These are phyloP conservation scores for Caradrina clavipalpis DNA, from an alignment of 2,888 invertebrate genomes.

Conservation along the genomic window DNA sequence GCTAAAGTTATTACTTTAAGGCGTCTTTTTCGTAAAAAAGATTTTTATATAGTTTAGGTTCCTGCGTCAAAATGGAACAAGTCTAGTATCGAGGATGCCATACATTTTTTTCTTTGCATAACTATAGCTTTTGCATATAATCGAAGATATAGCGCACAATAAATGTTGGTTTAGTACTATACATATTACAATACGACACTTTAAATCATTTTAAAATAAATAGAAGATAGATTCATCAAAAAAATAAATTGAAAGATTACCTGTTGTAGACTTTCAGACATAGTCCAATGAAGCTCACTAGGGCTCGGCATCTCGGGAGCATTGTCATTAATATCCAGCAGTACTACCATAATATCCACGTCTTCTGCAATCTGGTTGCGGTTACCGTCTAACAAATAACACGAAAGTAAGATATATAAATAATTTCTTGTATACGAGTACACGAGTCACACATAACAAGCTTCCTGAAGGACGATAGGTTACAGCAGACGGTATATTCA, in stretches of 20 bases:
- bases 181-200: too few relatives aligned
- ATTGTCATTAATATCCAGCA: slow-evolving; percentile 92
- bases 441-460: too few relatives aligned
- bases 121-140: not conserved
- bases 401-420: not conserved
- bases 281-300: slow-evolving; percentile 71
- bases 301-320: slow-evolving; percentile 87
- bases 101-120: not conserved
- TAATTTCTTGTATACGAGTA: not conserved
- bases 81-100: too few relatives aligned
- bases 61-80: too few relatives aligned
- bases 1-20: too few relatives aligned
- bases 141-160: not conserved
- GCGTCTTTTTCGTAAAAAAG: too few relatives aligned
- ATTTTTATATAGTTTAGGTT: too few relatives aligned
- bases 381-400: slow-evolving; percentile 77
- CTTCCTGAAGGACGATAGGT: too few relatives aligned
- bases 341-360: slow-evolving; percentile 83
- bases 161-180: too few relatives aligned
- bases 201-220: too few relatives aligned
- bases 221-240: too few relatives aligned
- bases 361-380: slow-evolving; percentile 77
- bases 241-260: slow-evolving; percentile 60
- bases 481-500: too few relatives aligned
- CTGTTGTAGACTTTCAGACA: slow-evolving; percentile 75